Evolutionary conservation across 2,797 vertebrate species (phyloP), one percentile per base, ranked within the genome.

Genomic region (Cryptoprocta ferox): DNA sequence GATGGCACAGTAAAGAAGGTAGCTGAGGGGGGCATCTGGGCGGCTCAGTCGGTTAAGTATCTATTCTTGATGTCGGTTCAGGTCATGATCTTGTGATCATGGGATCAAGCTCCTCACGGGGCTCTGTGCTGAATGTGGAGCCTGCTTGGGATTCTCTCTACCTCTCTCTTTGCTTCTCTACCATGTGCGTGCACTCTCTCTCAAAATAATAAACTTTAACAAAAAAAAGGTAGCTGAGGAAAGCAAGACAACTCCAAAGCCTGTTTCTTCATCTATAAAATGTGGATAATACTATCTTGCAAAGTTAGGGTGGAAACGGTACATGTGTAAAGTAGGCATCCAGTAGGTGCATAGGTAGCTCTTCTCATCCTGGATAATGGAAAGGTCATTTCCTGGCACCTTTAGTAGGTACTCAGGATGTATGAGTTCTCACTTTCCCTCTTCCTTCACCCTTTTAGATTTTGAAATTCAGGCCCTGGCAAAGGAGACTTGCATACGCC

Each of bases 401-500:
- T 68, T 68, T 84, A 45, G 59, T 56, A 39, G 32, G 6, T 65
- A 53, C 35, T 86, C 11, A 21, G 37, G 48, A 97, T 83, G 45
- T 65, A 21, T 39, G 70, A 86, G 32, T 65, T 88, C 10, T 30
- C 53, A 5, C 37, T 85, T 81, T 48, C 42, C 6, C n/a, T 88
- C 53, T 93, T 85, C 65, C 78, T 88, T 42, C 26, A 92, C 48
- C 5, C 37, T 39, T 59, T 53, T 85, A 66, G n/a, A 78, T 71
- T 95, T 88, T 91, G 78, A 94, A 92, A 87, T 89, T 91, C 65
- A 86, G 94, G 26, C 63, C 56, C 80, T 45, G 48, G 82, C n/a
- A 88, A 81, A 94, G 92, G 39, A 89, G 6, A 73, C 14, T 18
- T 71, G 26, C 3, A 42, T 30, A 5, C 13, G 70, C 26, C 11